Evolutionary conservation across 2,797 vertebrate species (phyloP), one percentile per base, ranked within the genome.

Genomic region (Sparus aurata): DNA sequence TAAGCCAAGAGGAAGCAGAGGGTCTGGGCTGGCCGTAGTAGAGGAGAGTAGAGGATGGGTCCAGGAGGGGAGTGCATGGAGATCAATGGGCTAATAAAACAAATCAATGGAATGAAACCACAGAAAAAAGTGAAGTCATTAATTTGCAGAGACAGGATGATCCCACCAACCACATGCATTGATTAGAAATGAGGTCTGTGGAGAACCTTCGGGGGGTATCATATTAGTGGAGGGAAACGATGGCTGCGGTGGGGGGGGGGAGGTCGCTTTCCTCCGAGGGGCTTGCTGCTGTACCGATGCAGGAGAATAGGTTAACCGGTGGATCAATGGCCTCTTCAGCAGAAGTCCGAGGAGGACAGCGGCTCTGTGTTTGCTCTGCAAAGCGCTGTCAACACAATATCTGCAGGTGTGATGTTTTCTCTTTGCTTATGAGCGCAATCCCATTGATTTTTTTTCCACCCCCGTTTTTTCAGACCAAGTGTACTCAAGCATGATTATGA

Each of bases 1-100:
- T 92, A 88, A 92, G 86, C 77, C 70, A 85, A 90, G 73, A 85
- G 62, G 81, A 87, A 83, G 85, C 75, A 75, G 57, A 75, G 23
- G 47, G 68, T 64, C 76, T 52, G 62, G 46, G 69, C 38, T 54
- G 65, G 50, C 30, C 5, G 30, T 8, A 34, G 62, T 68, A 25
- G 25, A 25, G 25, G 25, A 77, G 83, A 63, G 87, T 70, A 71
- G 75, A 83, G 75, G 73, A 58, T 66, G 69, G 54, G 66, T n/a
- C 58, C 50, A 12, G 61, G 63, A 25, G 45, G 43, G 41, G 58
- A 62, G 69, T 78, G 87, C 88, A 79, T 88, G 75, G 85, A 89
- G 93, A 94, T 95, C 94, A 94, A 95, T 96, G 85, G 86, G 91
- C 93, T 94, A 95, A 95, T 95, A 93, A 94, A 95, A 94, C 93